Evolutionary conservation across 2,888 invertebrate species (phyloP), one percentile per base, ranked within the genome.

Genomic region (Chrysodeixis includens): DNA sequence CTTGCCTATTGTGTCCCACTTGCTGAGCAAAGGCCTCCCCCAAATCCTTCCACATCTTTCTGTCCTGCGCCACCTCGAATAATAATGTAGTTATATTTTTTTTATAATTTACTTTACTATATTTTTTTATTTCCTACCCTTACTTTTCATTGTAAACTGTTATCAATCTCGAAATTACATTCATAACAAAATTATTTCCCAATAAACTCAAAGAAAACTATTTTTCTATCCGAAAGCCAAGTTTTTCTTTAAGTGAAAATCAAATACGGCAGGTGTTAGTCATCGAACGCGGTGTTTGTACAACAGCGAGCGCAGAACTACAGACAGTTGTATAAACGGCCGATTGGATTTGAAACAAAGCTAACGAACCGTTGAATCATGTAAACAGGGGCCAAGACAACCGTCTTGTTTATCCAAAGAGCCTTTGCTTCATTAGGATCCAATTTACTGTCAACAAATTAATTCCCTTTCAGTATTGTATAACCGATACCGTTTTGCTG

Each of bases 391-490:
- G 89, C 81, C 91, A 94, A 94, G 94, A 94, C 93, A 92, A 92
- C 92, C 91, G 92, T 92, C 93, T 93, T 94, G 94, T 95, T 95
- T 94, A 94, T 92, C 90, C 92, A 92, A 92, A 93, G 92, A 91
- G 93, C 94, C 94, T 95, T 95, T 95, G 94, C 93, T 95, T 95
- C 94, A 95, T 95, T 94, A 95, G 94, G 93, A 94, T 95, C 93
- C 93, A 94, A 94, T 94, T 94, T 92, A 91, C 93, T 93, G 93
- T 93, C 93, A 93, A 94, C 93, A 94, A 94, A 93, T 94, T 93
- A 93, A 94, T 92, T 91, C 90, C 87, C 88, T 90, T 92, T 87
- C 84, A 76, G 80, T 80, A 88, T 88, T 89, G 88, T 91, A 85
- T 83, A 76, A 81, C 81, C 70, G 73, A 80, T 81, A 83, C 79